Percentiles rank a stretch among this genome's conserved stretches.
phyloP scores from a whole-genome alignment of 2,797 vertebrate genomes.

The Hippoglossus hippoglossus region DNA sequence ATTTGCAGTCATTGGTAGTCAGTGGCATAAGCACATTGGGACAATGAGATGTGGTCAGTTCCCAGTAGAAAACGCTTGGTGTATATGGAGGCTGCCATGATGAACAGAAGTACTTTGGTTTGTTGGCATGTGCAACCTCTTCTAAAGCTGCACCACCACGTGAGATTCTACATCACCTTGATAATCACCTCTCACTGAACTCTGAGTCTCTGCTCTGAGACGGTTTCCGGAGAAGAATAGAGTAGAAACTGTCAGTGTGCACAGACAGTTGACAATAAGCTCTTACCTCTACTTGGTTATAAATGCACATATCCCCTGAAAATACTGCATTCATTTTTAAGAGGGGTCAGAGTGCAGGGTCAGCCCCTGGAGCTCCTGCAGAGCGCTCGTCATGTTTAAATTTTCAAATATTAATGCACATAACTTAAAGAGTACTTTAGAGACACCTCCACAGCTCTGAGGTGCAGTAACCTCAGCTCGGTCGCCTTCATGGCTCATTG shows the following conservation, averaged over 20 bases:
- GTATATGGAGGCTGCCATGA: background rate
- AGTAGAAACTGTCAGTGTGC: background rate
- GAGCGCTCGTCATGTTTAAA: conserved; percentile 8
- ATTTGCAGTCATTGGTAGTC: conserved; percentile 5
- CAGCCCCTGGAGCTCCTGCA: background rate
- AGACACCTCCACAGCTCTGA: conserved; percentile 3
- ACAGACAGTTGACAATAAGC: background rate
- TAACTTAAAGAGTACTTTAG: conserved; percentile 22
- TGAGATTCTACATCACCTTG: conserved; percentile 43
- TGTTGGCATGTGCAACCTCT: background rate
- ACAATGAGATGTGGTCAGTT: conserved; percentile 3
- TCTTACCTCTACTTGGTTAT: background rate
- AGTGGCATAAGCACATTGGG: background rate
- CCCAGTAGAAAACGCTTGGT: background rate
- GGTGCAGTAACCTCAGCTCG: conserved; percentile 12
- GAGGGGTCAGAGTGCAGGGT: conserved; percentile 9
- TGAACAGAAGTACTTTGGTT: conserved; percentile 21
- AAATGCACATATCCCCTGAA: too few species aligned
- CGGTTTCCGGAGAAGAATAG: background rate
- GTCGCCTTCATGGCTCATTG: conserved; percentile 36
- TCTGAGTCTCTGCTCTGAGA: conserved; percentile 3
- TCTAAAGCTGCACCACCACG: conserved; percentile 3
- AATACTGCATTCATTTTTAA: conserved; percentile 5
- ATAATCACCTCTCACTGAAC: conserved; percentile 23
- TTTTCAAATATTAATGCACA: conserved; percentile 38